A percentile compares a stretch with the other conserved stretches of the same genome.
phyloP scores from a whole-genome alignment of 2,113 vertebrate species.

The Pseudorhombus dupliciocellatus region DNA sequence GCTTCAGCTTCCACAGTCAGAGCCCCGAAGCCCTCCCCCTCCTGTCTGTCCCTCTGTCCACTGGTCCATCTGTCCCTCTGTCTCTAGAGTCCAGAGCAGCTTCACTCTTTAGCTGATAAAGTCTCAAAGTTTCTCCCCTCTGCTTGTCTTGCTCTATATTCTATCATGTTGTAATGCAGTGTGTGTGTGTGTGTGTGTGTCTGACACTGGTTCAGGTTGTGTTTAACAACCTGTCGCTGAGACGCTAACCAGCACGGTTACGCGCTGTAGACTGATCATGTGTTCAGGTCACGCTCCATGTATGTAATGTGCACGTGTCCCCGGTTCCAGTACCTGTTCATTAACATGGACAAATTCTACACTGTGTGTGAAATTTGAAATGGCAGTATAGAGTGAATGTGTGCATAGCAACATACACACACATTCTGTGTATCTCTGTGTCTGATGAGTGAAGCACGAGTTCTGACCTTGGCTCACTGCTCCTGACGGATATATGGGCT shows the following conservation, averaged over 20 bases:
- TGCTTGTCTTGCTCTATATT: not conserved
- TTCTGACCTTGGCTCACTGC: not conserved
- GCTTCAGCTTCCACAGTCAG: not conserved
- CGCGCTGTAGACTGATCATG: slow-evolving; percentile 8
- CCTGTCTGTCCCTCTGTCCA: slow-evolving; percentile 1
- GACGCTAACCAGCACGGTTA: slow-evolving; percentile 19
- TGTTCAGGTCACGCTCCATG: slow-evolving; percentile 10
- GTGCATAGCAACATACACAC: not conserved
- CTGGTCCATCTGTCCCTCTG: not conserved
- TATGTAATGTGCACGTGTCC: not conserved
- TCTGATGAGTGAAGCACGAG: not conserved
- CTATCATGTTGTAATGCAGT: not conserved
- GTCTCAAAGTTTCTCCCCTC: not conserved
- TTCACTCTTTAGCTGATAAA: slow-evolving; percentile 15
- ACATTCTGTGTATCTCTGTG: not conserved
- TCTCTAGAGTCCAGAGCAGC: not conserved
- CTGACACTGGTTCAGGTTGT: not conserved
- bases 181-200: not conserved
- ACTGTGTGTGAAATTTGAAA: too few species aligned
- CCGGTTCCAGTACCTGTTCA: not conserved
- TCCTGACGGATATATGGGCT: slow-evolving; percentile 70
- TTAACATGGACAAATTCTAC: not conserved
- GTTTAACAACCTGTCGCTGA: not conserved
- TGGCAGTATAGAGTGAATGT: too few species aligned
- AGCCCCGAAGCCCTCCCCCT: slow-evolving; percentile 29